Conservation (phyloP, 1,140 invertebrate species). For the Bombyx mori region DNA sequence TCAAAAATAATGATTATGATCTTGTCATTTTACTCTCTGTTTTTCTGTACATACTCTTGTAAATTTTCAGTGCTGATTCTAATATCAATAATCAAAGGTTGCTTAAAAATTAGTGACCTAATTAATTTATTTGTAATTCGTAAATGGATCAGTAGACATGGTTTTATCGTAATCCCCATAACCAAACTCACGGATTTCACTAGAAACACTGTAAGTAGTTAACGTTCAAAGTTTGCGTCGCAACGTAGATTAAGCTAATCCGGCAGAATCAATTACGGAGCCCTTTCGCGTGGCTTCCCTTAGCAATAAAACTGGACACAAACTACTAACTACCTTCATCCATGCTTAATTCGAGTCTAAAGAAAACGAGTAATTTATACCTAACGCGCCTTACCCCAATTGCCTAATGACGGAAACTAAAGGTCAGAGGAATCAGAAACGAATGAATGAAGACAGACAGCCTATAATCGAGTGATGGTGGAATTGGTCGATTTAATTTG, state of each 20-base stretch:
- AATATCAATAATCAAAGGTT: too few relatives aligned
- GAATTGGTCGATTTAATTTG: constrained; percentile 24
- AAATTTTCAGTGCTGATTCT: too few relatives aligned
- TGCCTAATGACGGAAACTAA: constrained; percentile 14
- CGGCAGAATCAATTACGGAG: constrained; percentile 16
- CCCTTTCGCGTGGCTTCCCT: constrained; percentile 14
- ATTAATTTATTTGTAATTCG: too few relatives aligned
- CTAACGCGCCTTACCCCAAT: constrained; percentile 32
- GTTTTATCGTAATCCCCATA: too few relatives aligned
- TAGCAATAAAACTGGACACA: constrained; percentile 22
- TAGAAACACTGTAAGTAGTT: too few relatives aligned
- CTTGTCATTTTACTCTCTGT: too few relatives aligned
- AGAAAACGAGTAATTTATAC: constrained; percentile 38
- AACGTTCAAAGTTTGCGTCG: too few relatives aligned
- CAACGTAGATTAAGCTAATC: constrained; percentile 1
- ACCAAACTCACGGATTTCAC: too few relatives aligned
- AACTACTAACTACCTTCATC: constrained; percentile 34
- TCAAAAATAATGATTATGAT: too few relatives aligned
- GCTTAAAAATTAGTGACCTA: too few relatives aligned
- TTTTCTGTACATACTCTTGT: too few relatives aligned
- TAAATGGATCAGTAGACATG: too few relatives aligned
- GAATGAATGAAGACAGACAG: not conserved
- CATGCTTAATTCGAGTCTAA: constrained; percentile 28
- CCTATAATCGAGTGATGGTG: constrained; percentile 6
- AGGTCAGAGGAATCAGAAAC: not conserved